Base-by-base conservation (phyloP, 2,888 invertebrate genomes). In the Phymatocera aterrima region DNA sequence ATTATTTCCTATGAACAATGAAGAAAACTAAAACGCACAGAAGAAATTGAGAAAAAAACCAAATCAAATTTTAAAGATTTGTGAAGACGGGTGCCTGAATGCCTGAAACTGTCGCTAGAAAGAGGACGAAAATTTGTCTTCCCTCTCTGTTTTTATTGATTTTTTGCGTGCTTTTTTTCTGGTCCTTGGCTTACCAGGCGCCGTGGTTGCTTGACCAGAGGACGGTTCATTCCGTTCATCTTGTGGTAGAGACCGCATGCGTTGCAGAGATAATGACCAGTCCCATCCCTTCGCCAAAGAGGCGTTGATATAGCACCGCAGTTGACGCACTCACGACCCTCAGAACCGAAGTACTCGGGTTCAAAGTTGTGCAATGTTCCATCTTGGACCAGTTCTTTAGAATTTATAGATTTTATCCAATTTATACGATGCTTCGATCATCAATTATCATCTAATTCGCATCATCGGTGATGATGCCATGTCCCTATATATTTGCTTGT, bases 181-280 rank as follows among this genome's bases (percentile, higher is more conserved):
- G 21, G 48, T 93, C 89, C 93, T 92, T 87, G 91, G 92, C 94
- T 93, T 94, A 97, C 97, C 96, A 96, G 93, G 93, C 97, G 94
- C 92, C 97, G 94, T 90, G 97, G 96, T 91, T 97, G 97, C 93
- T 97, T 97, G 89, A 97, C 96, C 88, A 97, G 93, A 80, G 98
- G 97, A 89, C 97, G 94, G 93, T 97, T 97, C 93, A 97, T 95
- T 90, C 97, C 97, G 92, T 98, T 98, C 96, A 99, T 99, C 94
- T 98, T 98, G 93, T 98, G 97, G 94, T 99, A 99, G 84, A 99
- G 95, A 84, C 99, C 99, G 93, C 99, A 99, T 81, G 99, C 99
- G 93, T 99, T 99, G 95, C 99, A 99, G 90, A 98, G 93, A 93
- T 98, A 99, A 93, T 99, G 98, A 61, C 98, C 98, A 79, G 98